phyloP scores from a whole-genome alignment of 2,888 invertebrate species.

The Dastarcus helophoroides region DNA sequence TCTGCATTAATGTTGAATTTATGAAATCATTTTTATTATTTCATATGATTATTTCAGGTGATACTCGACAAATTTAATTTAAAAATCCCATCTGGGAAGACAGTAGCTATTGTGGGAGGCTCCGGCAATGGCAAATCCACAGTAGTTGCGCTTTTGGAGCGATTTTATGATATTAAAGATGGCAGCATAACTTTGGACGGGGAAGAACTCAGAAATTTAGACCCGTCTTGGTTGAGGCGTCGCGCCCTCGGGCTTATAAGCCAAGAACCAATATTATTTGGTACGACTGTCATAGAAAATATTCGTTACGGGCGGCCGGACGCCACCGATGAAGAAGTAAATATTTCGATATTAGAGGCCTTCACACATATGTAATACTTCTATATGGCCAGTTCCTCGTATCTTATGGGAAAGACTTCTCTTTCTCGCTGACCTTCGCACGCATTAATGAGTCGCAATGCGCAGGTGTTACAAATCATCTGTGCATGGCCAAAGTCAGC shows the following conservation, averaged over 20 bases:
- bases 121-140: conserved; percentile 96
- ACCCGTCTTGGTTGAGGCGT: conserved; percentile 78
- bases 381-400: too few species aligned
- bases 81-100: conserved; percentile 72
- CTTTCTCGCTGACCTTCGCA: too few species aligned
- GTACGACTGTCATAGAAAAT: conserved; percentile 83
- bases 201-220: conserved; percentile 54
- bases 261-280: conserved; percentile 91
- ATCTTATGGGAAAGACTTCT: too few species aligned
- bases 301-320: conserved; percentile 77
- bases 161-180: conserved; percentile 69
- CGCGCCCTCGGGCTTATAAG: conserved; percentile 77
- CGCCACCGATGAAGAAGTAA: conserved; percentile 57
- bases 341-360: conserved; percentile 1
- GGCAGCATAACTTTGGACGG: conserved; percentile 71
- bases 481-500: too few species aligned
- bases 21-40: conserved; percentile 7
- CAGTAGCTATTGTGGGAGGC: conserved; percentile 84
- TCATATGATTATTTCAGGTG: conserved; percentile 13
- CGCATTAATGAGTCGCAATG: too few species aligned
- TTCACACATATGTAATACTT: too few species aligned
- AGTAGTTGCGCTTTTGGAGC: conserved; percentile 76
- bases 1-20: conserved; percentile 4
- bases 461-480: too few species aligned
- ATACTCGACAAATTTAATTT: conserved; percentile 67